A percentile compares a stretch with the other conserved stretches of the same genome.
Evolutionary conservation across 2,888 invertebrate species (phyloP).

Genomic region (Calameuta idolon): DNA sequence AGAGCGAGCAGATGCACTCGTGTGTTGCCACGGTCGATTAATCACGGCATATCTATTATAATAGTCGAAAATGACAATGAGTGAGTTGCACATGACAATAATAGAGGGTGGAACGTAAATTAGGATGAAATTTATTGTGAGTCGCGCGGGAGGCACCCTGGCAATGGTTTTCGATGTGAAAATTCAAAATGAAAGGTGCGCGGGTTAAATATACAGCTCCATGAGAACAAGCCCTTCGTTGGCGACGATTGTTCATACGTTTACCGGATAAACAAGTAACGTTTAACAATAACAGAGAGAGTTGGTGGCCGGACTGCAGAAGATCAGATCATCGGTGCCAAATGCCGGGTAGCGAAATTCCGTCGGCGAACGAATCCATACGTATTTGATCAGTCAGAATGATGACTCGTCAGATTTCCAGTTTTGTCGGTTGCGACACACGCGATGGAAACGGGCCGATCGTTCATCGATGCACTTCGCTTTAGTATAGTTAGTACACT

Average conservation of each 20-base stretch:
- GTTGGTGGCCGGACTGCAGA: conserved; percentile 4
- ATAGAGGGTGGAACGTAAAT: neutral
- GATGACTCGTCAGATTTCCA: conserved; percentile 59
- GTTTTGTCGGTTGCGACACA: conserved; percentile 35
- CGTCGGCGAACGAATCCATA: conserved; percentile 45
- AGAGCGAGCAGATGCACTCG: neutral
- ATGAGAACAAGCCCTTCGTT: neutral
- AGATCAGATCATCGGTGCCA: neutral
- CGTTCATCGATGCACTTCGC: neutral
- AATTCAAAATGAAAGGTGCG: neutral
- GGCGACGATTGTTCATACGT: conserved; percentile 38
- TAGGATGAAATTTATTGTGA: neutral
- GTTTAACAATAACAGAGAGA: conserved; percentile 38
- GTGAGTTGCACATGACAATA: neutral
- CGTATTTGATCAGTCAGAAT: conserved; percentile 61
- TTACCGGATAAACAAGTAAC: conserved; percentile 58
- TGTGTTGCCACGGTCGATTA: neutral
- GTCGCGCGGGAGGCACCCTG: neutral
- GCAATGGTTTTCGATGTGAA: neutral
- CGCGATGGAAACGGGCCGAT: neutral
- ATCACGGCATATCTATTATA: neutral
- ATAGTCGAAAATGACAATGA: neutral
- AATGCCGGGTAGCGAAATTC: neutral
- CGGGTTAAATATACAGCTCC: neutral
- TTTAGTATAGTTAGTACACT: neutral